phyloP scores from a whole-genome alignment of 2,797 vertebrate genomes.

The Pseudotriccus pelzelni region DNA sequence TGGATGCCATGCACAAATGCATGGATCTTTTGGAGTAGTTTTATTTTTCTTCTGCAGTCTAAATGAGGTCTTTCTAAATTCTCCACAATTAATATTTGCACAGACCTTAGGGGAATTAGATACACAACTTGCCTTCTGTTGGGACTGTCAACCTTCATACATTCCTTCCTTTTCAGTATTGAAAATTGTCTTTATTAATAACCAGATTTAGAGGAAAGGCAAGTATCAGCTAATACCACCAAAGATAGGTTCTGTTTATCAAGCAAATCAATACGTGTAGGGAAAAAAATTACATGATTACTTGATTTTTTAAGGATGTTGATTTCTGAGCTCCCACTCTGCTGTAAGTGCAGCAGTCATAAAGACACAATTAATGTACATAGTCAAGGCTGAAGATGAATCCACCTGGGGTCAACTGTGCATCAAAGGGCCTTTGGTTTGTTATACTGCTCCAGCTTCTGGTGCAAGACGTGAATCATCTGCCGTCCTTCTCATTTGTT shows the following conservation, averaged over 20 bases:
- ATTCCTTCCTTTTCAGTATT: not conserved
- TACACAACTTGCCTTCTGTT: not conserved
- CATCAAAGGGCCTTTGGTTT: not conserved
- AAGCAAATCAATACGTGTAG: accelerated
- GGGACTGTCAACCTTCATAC: not conserved
- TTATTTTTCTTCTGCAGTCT: not conserved
- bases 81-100: not conserved
- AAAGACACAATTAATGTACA: not conserved
- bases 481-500: not conserved
- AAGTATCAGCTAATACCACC: not conserved
- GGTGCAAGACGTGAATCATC: not conserved
- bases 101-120: not conserved
- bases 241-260: not conserved
- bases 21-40: not conserved
- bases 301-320: not conserved
- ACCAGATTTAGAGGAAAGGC: not conserved
- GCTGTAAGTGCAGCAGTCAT: accelerated
- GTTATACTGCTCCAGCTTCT: not conserved
- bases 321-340: not conserved
- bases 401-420: not conserved
- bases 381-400: not conserved
- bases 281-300: accelerated
- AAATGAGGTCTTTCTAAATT: not conserved
- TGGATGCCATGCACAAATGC: not conserved
- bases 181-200: not conserved